phyloP scores from a whole-genome alignment of 2,797 vertebrate genomes.

The Semaprochilodus insignis region DNA sequence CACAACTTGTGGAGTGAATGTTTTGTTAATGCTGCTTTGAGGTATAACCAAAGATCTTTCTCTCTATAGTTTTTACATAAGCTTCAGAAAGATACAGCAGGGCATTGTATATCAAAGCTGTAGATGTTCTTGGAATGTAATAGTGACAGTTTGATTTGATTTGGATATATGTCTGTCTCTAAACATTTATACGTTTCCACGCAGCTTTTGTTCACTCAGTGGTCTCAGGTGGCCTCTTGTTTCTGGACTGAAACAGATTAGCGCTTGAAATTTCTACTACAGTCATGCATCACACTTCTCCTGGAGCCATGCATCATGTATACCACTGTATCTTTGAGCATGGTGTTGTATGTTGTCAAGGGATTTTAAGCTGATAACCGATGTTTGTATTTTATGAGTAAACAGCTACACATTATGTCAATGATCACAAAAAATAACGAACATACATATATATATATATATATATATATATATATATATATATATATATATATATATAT shows the following conservation, averaged over 20 bases:
- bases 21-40: not conserved
- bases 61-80: not conserved
- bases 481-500: too few relatives aligned
- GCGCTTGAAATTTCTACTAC: not conserved
- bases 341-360: too few relatives aligned
- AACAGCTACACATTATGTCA: too few relatives aligned
- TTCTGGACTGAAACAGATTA: not conserved
- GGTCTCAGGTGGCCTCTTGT: not conserved
- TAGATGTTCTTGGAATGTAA: not conserved
- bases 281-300: not conserved
- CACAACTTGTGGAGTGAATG: too few relatives aligned
- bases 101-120: not conserved
- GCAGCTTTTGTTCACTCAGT: not conserved
- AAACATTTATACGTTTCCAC: constrained; percentile 3
- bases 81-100: not conserved
- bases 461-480: too few relatives aligned
- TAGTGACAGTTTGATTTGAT: not conserved
- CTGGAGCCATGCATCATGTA: not conserved
- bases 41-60: not conserved
- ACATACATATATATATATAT: too few relatives aligned
- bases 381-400: too few relatives aligned
- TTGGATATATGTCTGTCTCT: not conserved
- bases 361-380: too few relatives aligned
- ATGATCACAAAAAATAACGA: too few relatives aligned
- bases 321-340: too few relatives aligned